Evolutionary conservation across 1,140 invertebrate species (phyloP), one percentile per base, ranked within the genome.

Genomic region (Seison nebaliae): DNA sequence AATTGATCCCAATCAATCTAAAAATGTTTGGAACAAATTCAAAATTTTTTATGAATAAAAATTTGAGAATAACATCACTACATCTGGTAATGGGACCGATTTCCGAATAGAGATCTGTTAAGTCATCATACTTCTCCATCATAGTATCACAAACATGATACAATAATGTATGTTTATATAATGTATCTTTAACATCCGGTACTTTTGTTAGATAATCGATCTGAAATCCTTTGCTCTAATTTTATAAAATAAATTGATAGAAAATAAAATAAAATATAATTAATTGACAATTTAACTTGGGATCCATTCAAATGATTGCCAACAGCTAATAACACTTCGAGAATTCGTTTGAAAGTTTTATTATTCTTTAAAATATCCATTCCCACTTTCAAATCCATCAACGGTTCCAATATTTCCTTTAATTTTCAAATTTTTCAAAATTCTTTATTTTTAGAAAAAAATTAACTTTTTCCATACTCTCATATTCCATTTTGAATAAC

Each of bases 401-500:
- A 63, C 31, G 86, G 83, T 62, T 96, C 88, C 38, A 81, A 79
- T 50, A 96, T 80, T 70, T 98, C 88, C 70, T 79, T 54, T 52
- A 34, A 36, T 14, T 21, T n/a, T n/a, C 14, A 14, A 2, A 14
- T 5, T n/a, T n/a, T 28, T 19, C 5, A 37, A 11, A 19, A 30
- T 2, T 28, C 14, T 15, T 4, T 28, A 18, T 19, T 15, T 28
- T 15, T 7, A 11, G 17, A 30, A 34, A 29, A 41, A 18, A 30
- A 48, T 60, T 58, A 59, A 79, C 76, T 60, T 71, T 73, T 63
- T 96, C 84, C 44, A 76, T 71, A 53, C 74, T 76, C 56, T 93
- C 84, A 59, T 91, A 98, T 63, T 98, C 91, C 22, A 96, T 62
- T 55, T 91, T 88, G 61, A 96, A 98, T 35, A 86, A 72, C 91